Percentiles rank a stretch among this genome's conserved stretches.
These are phyloP conservation scores for Epizoanthus ramosus DNA, from an alignment of 92 coral and sea anemone genomes.

Conservation along the genomic window DNA sequence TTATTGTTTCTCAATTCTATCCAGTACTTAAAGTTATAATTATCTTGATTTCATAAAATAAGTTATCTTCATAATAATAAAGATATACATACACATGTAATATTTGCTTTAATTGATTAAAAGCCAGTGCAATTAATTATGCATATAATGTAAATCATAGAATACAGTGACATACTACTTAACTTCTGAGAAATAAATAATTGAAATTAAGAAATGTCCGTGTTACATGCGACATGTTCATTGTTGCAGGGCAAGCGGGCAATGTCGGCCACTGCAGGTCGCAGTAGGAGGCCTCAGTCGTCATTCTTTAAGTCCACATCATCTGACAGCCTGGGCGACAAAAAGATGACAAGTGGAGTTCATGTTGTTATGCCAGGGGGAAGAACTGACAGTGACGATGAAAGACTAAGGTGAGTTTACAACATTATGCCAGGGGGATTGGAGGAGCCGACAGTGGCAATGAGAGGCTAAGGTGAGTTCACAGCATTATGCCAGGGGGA, in stretches of 20 bases:
- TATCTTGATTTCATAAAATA: too few species aligned
- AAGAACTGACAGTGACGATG: slow-evolving; percentile 61
- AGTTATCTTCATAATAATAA: too few species aligned
- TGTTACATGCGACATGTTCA: neutral
- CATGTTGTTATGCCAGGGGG: slow-evolving; percentile 82
- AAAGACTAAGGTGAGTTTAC: slow-evolving; percentile 54
- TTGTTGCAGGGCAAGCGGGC: slow-evolving; percentile 33
- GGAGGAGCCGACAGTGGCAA: neutral
- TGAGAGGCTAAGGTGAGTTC: slow-evolving; percentile 67
- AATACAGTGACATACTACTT: too few species aligned
- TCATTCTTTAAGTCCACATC: slow-evolving; percentile 86
- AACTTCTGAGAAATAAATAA: too few species aligned
- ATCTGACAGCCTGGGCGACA: slow-evolving; percentile 47
- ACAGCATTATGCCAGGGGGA: slow-evolving; percentile 76
- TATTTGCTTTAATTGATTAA: too few species aligned
- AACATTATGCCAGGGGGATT: neutral
- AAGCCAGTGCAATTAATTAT: too few species aligned
- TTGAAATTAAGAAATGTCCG: too few species aligned
- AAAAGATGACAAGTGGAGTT: slow-evolving; percentile 64
- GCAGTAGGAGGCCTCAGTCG: slow-evolving; percentile 77
- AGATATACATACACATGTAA: too few species aligned
- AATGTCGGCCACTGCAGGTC: slow-evolving; percentile 46
- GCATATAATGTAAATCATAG: too few species aligned
- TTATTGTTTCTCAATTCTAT: neutral
- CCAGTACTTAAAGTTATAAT: too few species aligned